Evolutionary conservation across 2,113 vertebrate species (phyloP), one percentile per base, ranked within the genome.

Genomic region (Hyperopisus bebe): DNA sequence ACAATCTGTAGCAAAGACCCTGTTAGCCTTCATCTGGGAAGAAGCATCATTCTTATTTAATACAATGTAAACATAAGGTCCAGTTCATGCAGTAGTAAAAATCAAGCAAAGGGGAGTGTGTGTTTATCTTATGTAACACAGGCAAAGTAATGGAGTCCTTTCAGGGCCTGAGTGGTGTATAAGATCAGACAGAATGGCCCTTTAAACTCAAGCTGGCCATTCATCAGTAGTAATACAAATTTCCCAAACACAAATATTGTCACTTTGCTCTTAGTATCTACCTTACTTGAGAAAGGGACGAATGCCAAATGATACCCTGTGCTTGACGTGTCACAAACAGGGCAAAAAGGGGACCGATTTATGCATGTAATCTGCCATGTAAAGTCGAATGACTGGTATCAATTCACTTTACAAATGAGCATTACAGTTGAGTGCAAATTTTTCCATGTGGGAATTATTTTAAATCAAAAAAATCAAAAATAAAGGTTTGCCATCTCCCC

Each of bases 401-500:
- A 62, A 44, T 19, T 90, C 21, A 66, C 55, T 89, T 89, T 66
- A 50, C 46, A 80, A 8, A 31, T 62, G 48, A 74, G 31, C 31
- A 86, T 90, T 83, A 84, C n/a, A 13, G 35, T 46, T 89, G 89
- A 93, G 93, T 91, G 94, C 93, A 94, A 92, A 89, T 90, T 51
- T 74, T 3, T 90, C 86, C 74, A 42, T 39, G 31, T 39, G 31
- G 35, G 15, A 35, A 77, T 77, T 77, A 19, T 70, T 70, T 27
- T 11, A 31, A 66, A 66, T 31, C 1, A 66, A 66, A 88, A 31
- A 88, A 53, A 46, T 11, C 42, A 11, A 70, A 31, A n/a, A 21
- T 9, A 21, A n/a, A 46, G n/a, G 7, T 17, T 21, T 42, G 27
- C 35, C 86, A 44, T 10, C 86, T 7, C 53, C 51, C 35, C 53